Conservation (phyloP, 2,113 vertebrate genomes). For the Anguilla rostrata region DNA sequence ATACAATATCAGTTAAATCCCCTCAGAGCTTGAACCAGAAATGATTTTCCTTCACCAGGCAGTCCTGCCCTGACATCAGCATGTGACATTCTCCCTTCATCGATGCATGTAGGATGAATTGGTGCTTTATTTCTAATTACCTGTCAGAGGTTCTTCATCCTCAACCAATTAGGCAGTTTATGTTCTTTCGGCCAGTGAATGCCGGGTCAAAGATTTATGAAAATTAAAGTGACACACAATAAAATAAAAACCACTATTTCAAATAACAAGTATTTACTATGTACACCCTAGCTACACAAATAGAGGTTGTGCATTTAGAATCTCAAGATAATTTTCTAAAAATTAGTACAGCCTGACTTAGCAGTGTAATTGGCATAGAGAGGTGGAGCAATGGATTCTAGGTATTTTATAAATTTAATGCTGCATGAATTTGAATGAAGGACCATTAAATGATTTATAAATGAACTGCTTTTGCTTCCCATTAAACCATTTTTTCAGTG, state of each 20-base stretch:
- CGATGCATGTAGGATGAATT: not conserved
- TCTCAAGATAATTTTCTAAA: not conserved
- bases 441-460: not conserved
- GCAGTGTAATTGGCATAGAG: not conserved
- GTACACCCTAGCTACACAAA: not conserved
- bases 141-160: not conserved
- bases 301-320: not conserved
- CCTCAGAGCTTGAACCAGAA: not conserved
- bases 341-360: not conserved
- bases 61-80: not conserved
- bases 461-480: not conserved
- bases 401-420: not conserved
- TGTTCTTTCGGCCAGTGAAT: not conserved
- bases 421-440: not conserved
- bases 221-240: not conserved
- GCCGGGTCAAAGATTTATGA: not conserved
- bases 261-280: not conserved
- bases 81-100: too few relatives aligned
- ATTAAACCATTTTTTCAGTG: not conserved
- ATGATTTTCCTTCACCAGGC: not conserved
- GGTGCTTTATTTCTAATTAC: not conserved
- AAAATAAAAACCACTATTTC: not conserved
- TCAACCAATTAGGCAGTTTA: not conserved
- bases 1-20: not conserved
- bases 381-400: not conserved